phyloP scores from a whole-genome alignment of 2,113 vertebrate genomes.

The Hyperoodon ampullatus region DNA sequence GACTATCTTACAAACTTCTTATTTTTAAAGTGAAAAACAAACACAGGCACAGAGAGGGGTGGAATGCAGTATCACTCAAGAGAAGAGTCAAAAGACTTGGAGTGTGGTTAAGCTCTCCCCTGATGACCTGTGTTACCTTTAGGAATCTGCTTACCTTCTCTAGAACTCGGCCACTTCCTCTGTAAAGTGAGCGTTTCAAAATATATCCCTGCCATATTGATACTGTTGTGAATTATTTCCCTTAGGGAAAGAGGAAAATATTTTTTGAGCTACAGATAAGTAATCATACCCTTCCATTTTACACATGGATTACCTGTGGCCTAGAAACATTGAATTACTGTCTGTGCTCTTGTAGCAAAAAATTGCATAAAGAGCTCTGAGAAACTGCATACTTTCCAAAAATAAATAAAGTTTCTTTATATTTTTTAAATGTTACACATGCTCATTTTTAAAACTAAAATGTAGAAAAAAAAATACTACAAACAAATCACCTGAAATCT shows the following conservation, averaged over 20 bases:
- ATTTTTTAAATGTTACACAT: not conserved
- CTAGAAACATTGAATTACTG: not conserved
- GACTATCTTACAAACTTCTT: not conserved
- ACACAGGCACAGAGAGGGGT: not conserved
- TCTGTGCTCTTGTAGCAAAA: not conserved
- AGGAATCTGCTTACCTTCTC: not conserved
- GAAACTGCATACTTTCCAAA: not conserved
- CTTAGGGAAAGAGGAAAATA: not conserved
- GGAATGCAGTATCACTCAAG: not conserved
- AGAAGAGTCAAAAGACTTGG: not conserved
- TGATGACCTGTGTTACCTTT: not conserved
- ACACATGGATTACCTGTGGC: not conserved
- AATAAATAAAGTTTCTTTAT: not conserved
- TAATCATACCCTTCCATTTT: not conserved
- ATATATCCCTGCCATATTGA: not conserved
- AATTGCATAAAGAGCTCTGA: not conserved
- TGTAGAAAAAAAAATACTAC: not conserved
- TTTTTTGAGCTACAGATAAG: not conserved
- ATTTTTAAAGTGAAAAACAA: conserved; percentile 13
- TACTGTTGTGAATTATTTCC: not conserved
- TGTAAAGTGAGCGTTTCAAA: not conserved
- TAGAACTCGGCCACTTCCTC: not conserved
- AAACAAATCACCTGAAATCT: not conserved
- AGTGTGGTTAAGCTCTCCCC: not conserved
- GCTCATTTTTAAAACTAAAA: not conserved